Conservation (phyloP, 2,797 vertebrate genomes). For the Salarias fasciatus region DNA sequence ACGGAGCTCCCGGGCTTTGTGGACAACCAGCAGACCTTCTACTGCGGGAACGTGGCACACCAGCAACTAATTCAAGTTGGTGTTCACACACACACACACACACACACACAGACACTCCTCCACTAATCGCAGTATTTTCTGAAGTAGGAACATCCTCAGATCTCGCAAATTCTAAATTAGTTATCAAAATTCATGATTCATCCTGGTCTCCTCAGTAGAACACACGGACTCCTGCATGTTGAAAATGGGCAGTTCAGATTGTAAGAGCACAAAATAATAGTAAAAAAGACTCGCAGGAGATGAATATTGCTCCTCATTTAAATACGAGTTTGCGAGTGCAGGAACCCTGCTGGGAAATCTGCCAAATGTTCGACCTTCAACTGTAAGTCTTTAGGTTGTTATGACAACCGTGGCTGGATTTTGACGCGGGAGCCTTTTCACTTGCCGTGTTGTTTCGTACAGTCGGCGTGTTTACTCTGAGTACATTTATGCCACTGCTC, state of each 20-base stretch:
- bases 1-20: constrained; percentile 96
- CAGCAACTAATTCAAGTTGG: constrained; percentile 95
- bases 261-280: constrained; percentile 8
- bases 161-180: constrained; percentile 38
- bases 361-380: constrained; percentile 22
- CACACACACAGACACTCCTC: background rate
- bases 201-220: constrained; percentile 28
- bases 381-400: constrained; percentile 41
- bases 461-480: constrained; percentile 3
- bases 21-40: constrained; percentile 98
- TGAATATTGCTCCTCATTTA: constrained; percentile 59
- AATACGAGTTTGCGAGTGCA: constrained; percentile 42
- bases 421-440: constrained; percentile 14
- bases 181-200: constrained; percentile 49
- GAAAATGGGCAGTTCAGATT: constrained; percentile 32
- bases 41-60: constrained; percentile 96
- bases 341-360: constrained; percentile 46
- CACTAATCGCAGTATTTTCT: constrained; percentile 5
- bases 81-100: constrained; percentile 5
- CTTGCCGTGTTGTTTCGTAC: background rate
- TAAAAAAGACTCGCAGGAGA: constrained; percentile 35
- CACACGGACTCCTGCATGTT: constrained; percentile 54
- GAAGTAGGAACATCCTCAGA: constrained; percentile 19
- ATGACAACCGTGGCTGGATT: constrained; percentile 32
- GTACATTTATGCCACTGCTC: background rate